phyloP scores from a whole-genome alignment of 1,140 invertebrate species.

The Drosophila sucinea region DNA sequence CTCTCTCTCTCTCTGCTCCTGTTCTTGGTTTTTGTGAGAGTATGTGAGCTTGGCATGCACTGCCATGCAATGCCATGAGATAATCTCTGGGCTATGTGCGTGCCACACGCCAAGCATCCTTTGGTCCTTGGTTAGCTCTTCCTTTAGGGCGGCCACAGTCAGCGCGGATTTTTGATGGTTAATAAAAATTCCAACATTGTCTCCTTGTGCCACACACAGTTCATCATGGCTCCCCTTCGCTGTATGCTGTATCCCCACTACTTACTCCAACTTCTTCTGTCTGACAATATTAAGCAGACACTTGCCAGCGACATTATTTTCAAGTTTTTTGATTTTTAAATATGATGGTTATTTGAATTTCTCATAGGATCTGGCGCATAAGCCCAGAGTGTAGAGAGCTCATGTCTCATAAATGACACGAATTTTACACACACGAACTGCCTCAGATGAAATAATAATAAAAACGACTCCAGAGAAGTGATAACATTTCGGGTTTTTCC shows the following conservation, averaged over 20 bases:
- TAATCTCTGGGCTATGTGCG: conserved; percentile 76
- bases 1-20: neutral
- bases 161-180: conserved; percentile 76
- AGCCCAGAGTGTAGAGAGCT: neutral
- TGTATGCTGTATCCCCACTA: conserved; percentile 39
- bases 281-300: conserved; percentile 60
- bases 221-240: conserved; percentile 62
- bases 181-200: conserved; percentile 82
- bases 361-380: neutral
- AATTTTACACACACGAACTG: conserved; percentile 60
- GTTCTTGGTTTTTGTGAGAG: conserved; percentile 4
- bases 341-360: conserved; percentile 1
- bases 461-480: neutral
- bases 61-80: conserved; percentile 77
- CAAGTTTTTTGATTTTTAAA: conserved; percentile 21
- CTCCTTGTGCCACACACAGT: conserved; percentile 60
- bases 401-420: conserved; percentile 59
- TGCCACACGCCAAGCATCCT: conserved; percentile 69
- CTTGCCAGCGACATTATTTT: conserved; percentile 31
- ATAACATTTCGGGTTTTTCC: no score
- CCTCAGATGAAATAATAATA: conserved; percentile 47
- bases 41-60: conserved; percentile 61
- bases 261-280: conserved; percentile 22
- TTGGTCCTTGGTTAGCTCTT: conserved; percentile 28
- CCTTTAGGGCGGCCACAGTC: conserved; percentile 29